Evolutionary conservation across 2,797 vertebrate genomes (phyloP), one percentile per base, ranked within the genome.

Genomic region (Synanceia verrucosa): DNA sequence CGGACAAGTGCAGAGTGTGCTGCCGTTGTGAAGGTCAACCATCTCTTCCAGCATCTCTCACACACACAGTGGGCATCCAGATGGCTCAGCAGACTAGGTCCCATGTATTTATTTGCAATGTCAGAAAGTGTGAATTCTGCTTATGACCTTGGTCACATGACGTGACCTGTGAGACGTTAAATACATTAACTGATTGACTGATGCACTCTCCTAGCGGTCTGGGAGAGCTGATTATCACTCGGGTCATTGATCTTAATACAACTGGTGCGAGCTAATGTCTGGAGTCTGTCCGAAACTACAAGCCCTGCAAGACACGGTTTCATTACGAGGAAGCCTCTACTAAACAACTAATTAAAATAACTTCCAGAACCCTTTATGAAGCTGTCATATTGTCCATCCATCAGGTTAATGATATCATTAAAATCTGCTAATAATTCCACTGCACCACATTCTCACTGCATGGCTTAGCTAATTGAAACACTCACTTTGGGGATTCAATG

Each of bases 1-100:
- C 2, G n/a, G 53, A 79, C 65, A 72, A 69, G 75, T 56, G 71
- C 76, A 79, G 57, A 66, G 39, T 41, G 68, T 51, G 6, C 60
- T 46, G 61, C 63, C 7, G 39, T 56, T 57, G 65, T 73, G 81
- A 86, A 89, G 85, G 88, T 91, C 83, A 76, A 18, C 36, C 24
- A 65, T 43, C 69, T 79, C 57, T 72, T 41, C 61, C 51, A 76
- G 58, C 53, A 37, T 81, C 67, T 76, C 65, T 65, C 51, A 80
- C 76, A 78, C 78, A 63, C 56, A 56, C 34, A 46, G 62, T n/a
- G 33, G 58, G 44, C 13, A 34, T 70, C 68, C 67, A 77, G 69
- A 86, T 84, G 79, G 73, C 46, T 72, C 60, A 44, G 61, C 21
- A 50, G 23, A 65, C 26, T n/a, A 33, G 72, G 41, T 48, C 1